Evolutionary conservation across 2,888 invertebrate genomes (phyloP), one percentile per base, ranked within the genome.

Genomic region (Megamerina dolium): DNA sequence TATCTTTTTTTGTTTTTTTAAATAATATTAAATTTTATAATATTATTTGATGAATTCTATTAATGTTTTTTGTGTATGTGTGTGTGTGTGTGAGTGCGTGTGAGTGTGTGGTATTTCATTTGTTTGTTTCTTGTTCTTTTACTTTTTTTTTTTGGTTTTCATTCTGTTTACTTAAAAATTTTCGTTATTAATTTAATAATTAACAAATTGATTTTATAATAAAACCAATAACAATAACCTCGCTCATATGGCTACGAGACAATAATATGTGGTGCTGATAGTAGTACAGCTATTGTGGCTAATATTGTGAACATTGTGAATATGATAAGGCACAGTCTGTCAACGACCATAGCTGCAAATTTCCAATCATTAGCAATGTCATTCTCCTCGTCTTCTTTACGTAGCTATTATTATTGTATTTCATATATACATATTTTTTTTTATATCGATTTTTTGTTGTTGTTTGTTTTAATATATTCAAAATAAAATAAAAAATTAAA

Each of bases 261-360:
- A 70, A 72, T 72, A 70, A 72, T 72, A 81, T 93, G 92, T 68
- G 93, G 93, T 75, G 93, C 93, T 75, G 91, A 89, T 78, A 91
- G 85, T 75, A 94, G 85, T 80, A 93, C 92, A 79, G 91, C 91
- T 79, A 92, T 85, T 75, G 93, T 92, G 76, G 92, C 91, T 77
- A 92, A 85, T 81, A 92, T 89, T 78, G 93, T 93, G 84, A 93
- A 93, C 79, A 91, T 83, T 78, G 93, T 92, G 85, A 96, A 96
- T 81, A 94, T 87, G 82, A 94, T 92, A 84, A 96, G 89, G 87
- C 96, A 96, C 83, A 95, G 84, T 82, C 95, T 87, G 84, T 96
- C 96, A 79, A 96, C 92, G 78, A 96, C 95, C 92, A 95, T 94
- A 76, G 95, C 95, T 75, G 95, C 95, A 79, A 95, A 96, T 80